Conservation (phyloP, 92 coral and sea anemone species). For the Porites rus region DNA sequence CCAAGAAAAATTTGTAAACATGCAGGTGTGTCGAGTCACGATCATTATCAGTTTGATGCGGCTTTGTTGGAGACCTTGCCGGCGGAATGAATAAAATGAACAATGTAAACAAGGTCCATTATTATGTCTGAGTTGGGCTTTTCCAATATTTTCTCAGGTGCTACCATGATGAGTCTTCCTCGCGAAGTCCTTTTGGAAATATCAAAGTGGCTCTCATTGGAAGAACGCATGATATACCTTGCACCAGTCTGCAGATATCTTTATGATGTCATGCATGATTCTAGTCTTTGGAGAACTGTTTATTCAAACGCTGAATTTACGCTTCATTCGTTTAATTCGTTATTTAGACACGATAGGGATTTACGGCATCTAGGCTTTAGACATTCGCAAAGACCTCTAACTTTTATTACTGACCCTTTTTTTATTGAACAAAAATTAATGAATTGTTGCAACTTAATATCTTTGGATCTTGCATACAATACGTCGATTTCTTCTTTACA, state of each 20-base stretch:
- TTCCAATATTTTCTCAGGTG: slow-evolving; percentile 58
- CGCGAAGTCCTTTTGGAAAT: slow-evolving; percentile 52
- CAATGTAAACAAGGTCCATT: slow-evolving; percentile 45
- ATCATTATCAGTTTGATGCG: slow-evolving; percentile 58
- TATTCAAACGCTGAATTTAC: slow-evolving; percentile 45
- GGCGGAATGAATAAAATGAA: slow-evolving; percentile 53
- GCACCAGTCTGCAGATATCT: slow-evolving; percentile 62
- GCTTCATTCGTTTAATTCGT: slow-evolving; percentile 11
- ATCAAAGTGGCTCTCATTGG: slow-evolving; percentile 57
- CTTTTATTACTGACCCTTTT: too few species aligned
- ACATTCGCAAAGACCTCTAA: too few species aligned
- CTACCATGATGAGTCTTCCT: slow-evolving; percentile 56
- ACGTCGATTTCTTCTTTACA: too few species aligned
- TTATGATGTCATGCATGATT: slow-evolving; percentile 55
- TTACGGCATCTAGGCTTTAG: too few species aligned
- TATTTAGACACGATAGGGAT: too few species aligned
- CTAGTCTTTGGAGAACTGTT: slow-evolving; percentile 59
- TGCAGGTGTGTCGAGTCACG: slow-evolving; percentile 54
- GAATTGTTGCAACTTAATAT: too few species aligned
- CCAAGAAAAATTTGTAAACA: slow-evolving; percentile 62
- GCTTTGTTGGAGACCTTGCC: slow-evolving; percentile 63
- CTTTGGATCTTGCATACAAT: too few species aligned
- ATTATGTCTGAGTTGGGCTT: slow-evolving; percentile 42
- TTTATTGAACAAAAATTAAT: too few species aligned
- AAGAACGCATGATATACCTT: slow-evolving; percentile 60